phyloP scores from a whole-genome alignment of 2,888 invertebrate genomes.

The Nysson spinosus region DNA sequence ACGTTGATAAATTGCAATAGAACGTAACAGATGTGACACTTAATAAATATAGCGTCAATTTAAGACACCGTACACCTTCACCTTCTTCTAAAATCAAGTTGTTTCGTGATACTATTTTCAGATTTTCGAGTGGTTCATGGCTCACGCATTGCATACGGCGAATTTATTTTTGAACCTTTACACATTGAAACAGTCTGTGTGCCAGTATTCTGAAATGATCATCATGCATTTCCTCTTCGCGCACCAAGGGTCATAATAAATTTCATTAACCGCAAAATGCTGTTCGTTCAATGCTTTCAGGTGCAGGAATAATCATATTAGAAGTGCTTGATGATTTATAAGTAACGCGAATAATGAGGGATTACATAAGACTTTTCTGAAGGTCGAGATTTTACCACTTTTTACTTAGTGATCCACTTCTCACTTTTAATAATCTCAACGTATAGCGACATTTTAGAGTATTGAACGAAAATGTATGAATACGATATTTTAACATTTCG shows the following conservation, averaged over 20 bases:
- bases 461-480: too few relatives aligned
- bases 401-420: too few relatives aligned
- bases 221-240: constrained; percentile 25
- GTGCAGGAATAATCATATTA: neutral
- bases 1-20: too few relatives aligned
- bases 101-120: constrained; percentile 1
- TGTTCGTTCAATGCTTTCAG: neutral
- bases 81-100: neutral
- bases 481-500: too few relatives aligned
- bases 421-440: too few relatives aligned
- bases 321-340: too few relatives aligned
- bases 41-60: too few relatives aligned
- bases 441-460: too few relatives aligned
- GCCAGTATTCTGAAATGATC: constrained; percentile 36
- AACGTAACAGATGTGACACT: too few relatives aligned
- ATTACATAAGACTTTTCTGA: neutral
- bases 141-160: constrained; percentile 28
- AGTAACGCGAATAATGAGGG: neutral
- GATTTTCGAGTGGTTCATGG: constrained; percentile 14
- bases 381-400: too few relatives aligned
- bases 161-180: constrained; percentile 37
- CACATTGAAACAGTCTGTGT: constrained; percentile 24
- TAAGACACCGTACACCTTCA: too few relatives aligned
- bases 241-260: constrained; percentile 26
- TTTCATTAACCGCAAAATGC: constrained; percentile 6